phyloP scores from a whole-genome alignment of 2,888 invertebrate species.

The Tetrapedia diversipes region DNA sequence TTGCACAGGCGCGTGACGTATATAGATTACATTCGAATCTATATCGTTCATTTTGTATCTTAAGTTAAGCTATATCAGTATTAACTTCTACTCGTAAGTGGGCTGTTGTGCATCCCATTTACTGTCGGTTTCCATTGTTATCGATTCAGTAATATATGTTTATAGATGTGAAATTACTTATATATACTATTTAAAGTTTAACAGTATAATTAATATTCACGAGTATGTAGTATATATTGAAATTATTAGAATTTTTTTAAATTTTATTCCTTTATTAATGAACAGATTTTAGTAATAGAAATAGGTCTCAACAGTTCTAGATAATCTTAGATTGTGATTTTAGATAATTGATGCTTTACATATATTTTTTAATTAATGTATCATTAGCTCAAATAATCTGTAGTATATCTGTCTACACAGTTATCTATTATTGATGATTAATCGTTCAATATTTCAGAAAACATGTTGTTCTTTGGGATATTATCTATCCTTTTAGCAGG shows the following conservation, averaged over 20 bases:
- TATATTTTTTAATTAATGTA: not conserved
- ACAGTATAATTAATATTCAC: not conserved
- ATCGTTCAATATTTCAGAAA: constrained; percentile 72
- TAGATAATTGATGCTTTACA: not conserved
- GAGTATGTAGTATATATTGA: not conserved
- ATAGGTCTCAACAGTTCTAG: not conserved
- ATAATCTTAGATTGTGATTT: too few species aligned
- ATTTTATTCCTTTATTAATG: not conserved
- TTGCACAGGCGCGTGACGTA: constrained; percentile 3
- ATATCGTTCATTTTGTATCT: constrained; percentile 15
- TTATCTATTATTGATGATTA: not conserved
- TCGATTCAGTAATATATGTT: not conserved
- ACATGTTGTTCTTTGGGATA: constrained; percentile 86
- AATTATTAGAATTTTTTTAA: not conserved
- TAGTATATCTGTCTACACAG: not conserved
- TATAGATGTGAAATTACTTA: not conserved
- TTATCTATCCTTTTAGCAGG: constrained; percentile 84
- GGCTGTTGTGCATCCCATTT: not conserved
- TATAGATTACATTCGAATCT: constrained; percentile 2
- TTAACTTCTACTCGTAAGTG: not conserved
- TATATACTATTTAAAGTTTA: not conserved
- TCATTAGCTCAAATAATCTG: not conserved
- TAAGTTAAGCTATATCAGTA: constrained; percentile 4
- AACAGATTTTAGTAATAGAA: not conserved
- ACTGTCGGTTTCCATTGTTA: not conserved